Conservation (phyloP, 2,797 vertebrate genomes). For the Gymnodraco acuticeps region DNA sequence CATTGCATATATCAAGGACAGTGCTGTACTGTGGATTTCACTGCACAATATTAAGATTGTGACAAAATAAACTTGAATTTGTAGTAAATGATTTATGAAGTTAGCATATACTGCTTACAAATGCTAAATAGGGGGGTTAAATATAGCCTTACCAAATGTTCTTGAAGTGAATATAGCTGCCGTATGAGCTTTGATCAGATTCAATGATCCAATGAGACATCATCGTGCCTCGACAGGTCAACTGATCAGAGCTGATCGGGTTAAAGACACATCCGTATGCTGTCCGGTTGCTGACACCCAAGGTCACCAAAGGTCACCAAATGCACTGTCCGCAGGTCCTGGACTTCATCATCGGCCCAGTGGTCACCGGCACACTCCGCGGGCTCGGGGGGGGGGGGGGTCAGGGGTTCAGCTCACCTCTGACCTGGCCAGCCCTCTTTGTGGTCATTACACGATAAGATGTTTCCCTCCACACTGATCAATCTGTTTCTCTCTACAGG, state of each 20-base stretch:
- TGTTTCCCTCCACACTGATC: conserved; percentile 63
- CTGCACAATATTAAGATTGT: not conserved
- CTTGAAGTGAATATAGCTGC: not conserved
- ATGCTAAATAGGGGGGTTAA: not conserved
- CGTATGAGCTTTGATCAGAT: not conserved
- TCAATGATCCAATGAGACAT: not conserved
- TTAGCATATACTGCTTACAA: not conserved
- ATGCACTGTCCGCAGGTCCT: conserved; percentile 73
- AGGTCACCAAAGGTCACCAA: conserved; percentile 58
- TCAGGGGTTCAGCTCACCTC: conserved; percentile 66
- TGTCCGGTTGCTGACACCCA: conserved; percentile 64
- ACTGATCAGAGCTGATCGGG: conserved; percentile 56
- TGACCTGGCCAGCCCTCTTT: conserved; percentile 74
- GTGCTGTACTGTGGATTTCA: not conserved
- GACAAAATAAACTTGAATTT: not conserved
- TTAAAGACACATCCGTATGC: conserved; percentile 64
- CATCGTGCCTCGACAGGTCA: conserved; percentile 46
- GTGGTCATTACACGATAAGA: conserved; percentile 70
- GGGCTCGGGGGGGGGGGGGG: conserved; percentile 43
- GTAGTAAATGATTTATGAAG: not conserved
- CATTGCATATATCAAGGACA: not conserved
- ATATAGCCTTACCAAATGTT: not conserved
- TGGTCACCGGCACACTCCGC: conserved; percentile 74
- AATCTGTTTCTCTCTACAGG: conserved; percentile 48
- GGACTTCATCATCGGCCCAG: conserved; percentile 75